Base-by-base conservation (phyloP, 2,888 invertebrate species). In the Xestia rhomboidea region DNA sequence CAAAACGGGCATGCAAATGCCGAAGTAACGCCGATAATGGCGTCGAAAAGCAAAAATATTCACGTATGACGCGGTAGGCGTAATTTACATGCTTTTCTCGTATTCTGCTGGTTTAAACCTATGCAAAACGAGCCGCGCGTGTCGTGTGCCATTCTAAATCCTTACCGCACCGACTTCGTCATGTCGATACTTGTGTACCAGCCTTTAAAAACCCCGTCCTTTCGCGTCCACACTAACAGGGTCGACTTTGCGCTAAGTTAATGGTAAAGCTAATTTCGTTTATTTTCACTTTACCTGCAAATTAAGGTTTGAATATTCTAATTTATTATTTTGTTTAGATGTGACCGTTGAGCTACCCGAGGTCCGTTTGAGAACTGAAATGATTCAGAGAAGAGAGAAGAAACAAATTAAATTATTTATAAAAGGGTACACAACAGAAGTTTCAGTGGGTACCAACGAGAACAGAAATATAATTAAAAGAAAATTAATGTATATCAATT, bases 181-280 rank as follows among this genome's bases (percentile, higher is more conserved):
- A 72, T 57, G 68, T 57, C 51, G 30, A 62, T 69, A 75, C 72
- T 76, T 86, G 90, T 89, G 86, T 82, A 79, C 78, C 46, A 44
- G 64, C 80, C 90, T 78, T 88, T 81, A 86, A 73, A 76, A 69
- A 76, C 82, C 80, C 84, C 86, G 89, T 88, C 87, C 83, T 83
- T 85, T 79, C 49, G 60, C 71, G 70, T 70, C 70, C 82, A 82
- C 79, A 85, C 78, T 82, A 86, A 81, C 79, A 85, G 77, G 81
- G 87, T 85, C 83, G 88, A 90, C 89, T 90, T 89, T 86, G 77
- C 87, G 76, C 82, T 76, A 87, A 87, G 77, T 89, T 85, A 89
- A 91, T 85, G 89, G 84, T 86, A 86, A 90, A 91, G 93, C 93
- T 94, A 93, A 94, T 94, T 93, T 90, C 86, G 87, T 93, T 93